phyloP scores from a whole-genome alignment of 2,888 invertebrate genomes.

The Sarcophaga variegata region DNA sequence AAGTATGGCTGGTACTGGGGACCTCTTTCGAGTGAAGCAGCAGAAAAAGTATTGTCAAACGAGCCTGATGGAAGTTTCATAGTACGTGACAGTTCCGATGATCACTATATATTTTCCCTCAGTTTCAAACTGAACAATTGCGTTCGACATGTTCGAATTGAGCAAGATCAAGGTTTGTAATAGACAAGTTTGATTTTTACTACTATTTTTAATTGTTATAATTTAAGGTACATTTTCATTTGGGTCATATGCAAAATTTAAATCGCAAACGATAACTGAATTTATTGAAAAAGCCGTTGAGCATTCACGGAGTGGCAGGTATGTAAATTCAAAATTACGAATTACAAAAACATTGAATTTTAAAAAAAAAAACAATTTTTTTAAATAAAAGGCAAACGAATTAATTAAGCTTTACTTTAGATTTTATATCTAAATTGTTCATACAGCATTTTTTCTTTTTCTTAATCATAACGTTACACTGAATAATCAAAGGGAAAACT shows the following conservation, averaged over 20 bases:
- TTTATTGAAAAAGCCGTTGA: conserved; percentile 98
- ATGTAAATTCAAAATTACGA: conserved; percentile 29
- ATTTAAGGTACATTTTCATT: conserved; percentile 95
- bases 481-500: no score
- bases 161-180: conserved; percentile 94
- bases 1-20: conserved; percentile 99
- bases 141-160: conserved; percentile 95
- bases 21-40: conserved; percentile 94
- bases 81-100: conserved; percentile 95
- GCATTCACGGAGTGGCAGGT: conserved; percentile 94
- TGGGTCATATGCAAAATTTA: conserved; percentile 96
- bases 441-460: no score
- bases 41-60: conserved; percentile 94
- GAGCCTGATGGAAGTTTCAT: conserved; percentile 97
- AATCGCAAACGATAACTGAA: conserved; percentile 96
- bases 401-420: no score
- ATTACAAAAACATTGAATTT: neutral
- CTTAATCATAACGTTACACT: no score
- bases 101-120: conserved; percentile 96
- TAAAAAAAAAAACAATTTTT: no score
- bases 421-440: no score
- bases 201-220: conserved; percentile 41
- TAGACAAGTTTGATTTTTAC: conserved; percentile 18
- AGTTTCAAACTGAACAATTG: conserved; percentile 95
- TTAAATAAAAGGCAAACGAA: no score